Conservation (phyloP, 2,888 invertebrate species). For the Philereme vetulata region DNA sequence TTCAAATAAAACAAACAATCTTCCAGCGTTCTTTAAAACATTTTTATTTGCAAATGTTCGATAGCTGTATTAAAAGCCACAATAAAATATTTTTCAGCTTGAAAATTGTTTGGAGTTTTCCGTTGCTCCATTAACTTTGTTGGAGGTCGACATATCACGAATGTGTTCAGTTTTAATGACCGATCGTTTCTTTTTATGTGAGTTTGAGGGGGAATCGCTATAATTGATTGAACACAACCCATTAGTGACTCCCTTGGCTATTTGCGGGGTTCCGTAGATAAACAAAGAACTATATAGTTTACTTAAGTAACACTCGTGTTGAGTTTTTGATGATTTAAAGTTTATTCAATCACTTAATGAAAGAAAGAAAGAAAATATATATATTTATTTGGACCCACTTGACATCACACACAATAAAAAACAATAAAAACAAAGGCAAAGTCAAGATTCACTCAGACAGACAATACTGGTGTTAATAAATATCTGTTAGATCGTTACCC, state of each 20-base stretch:
- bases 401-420: too few relatives aligned
- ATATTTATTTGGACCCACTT: too few relatives aligned
- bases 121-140: constrained; percentile 9
- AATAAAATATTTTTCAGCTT: background rate
- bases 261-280: background rate
- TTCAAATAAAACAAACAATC: background rate
- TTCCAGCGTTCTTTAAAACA: background rate
- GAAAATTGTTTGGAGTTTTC: constrained; percentile 4
- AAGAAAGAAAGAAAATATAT: too few relatives aligned
- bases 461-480: too few relatives aligned
- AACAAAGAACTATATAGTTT: background rate
- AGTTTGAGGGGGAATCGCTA: constrained; percentile 14
- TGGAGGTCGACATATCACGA: constrained; percentile 40
- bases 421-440: too few relatives aligned
- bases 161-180: constrained; percentile 35
- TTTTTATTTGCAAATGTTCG: background rate
- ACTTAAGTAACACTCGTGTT: too few relatives aligned
- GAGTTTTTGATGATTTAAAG: too few relatives aligned
- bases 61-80: background rate
- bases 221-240: constrained; percentile 19
- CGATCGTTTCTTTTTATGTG: constrained; percentile 20
- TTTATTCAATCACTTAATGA: too few relatives aligned
- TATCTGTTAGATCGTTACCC: background rate
- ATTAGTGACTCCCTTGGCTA: constrained; percentile 13
- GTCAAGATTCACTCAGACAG: too few relatives aligned